These are phyloP conservation scores for Papilio gigon DNA, from an alignment of 2,888 invertebrate species.

Conservation along the genomic window DNA sequence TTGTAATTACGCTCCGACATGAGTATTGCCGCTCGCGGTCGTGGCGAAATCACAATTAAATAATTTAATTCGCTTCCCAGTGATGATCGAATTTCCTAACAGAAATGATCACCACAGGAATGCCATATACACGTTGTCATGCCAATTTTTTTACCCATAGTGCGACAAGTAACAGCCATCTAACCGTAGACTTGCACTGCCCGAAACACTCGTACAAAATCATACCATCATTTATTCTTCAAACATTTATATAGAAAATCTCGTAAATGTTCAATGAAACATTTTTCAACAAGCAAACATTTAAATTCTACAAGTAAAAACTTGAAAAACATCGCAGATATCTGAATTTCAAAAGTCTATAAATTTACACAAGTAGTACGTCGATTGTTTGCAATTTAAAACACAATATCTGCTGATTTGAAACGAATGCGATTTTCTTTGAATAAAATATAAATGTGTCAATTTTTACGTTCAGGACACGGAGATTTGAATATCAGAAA, in stretches of 20 bases:
- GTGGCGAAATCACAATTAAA: too few species aligned
- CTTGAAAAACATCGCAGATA: background rate
- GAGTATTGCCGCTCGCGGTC: conserved; percentile 32
- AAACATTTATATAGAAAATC: too few species aligned
- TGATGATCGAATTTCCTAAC: too few species aligned
- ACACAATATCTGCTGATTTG: conserved; percentile 5
- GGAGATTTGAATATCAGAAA: conserved; percentile 40
- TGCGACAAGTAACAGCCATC: too few species aligned
- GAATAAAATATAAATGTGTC: conserved; percentile 44
- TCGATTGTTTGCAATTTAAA: background rate
- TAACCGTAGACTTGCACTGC: too few species aligned
- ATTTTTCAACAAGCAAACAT: background rate
- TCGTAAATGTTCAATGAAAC: too few species aligned
- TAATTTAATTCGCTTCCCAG: too few species aligned
- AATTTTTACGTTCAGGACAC: conserved; percentile 28
- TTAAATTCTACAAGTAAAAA: background rate
- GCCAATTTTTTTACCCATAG: too few species aligned
- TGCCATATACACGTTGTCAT: too few species aligned
- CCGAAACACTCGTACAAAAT: too few species aligned
- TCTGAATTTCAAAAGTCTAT: conserved; percentile 1
- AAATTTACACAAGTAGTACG: background rate
- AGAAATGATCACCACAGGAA: too few species aligned
- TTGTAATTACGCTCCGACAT: conserved; percentile 27
- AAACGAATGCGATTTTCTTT: conserved; percentile 32
- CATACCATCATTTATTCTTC: too few species aligned